Base-by-base conservation (phyloP, 2,888 invertebrate genomes). In the Dendrolimus pini region DNA sequence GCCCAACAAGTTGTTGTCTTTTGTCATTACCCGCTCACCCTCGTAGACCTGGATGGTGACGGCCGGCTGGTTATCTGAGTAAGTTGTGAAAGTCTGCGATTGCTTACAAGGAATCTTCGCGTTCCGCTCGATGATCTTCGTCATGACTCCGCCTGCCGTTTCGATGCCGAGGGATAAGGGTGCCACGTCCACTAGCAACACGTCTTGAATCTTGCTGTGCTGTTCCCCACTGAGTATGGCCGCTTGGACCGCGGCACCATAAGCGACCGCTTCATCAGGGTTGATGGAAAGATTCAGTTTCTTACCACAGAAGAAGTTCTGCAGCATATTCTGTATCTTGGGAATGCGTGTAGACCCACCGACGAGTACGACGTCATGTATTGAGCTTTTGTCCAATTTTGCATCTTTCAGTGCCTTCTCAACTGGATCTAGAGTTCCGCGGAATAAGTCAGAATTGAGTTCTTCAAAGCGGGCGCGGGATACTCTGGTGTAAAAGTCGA, bases 321-420 rank as follows among this genome's bases (percentile, higher is more conserved):
- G 93, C 41, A 96, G 83, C 77, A 96, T 90, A 64, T 85, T 93
- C 77, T 96, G 96, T 56, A 96, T 93, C 77, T 96, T 96, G 0
- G 96, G 96, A 56, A 96, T 96, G 56, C 95, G 93, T 0, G 94
- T 96, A 0, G 95, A 95, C 18, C 95, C 96, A 12, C 96, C 96
- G 41, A 96, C 96, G 10, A 96, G 88, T 0, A 96, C 96, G 7
- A 96, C 94, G 66, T 96, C 96, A 70, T 96, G 93, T 59, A 96
- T 95, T 30, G 92, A 89, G 56, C 90, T 89, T 75, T 96, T 96
- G 82, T 95, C 95, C 81, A 96, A 84, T 74, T 96, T 95, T 0
- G 96, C 96, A 72, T 96, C 96, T 41, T 91, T 91, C 9, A 96
- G 85, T 0, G 96, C 95, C 69, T 95, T 94, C 73, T 96, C 95